Percentiles rank a stretch among this genome's conserved stretches.
Conservation (phyloP, 2,888 invertebrate genomes). For the Copidosoma aretas region DNA sequence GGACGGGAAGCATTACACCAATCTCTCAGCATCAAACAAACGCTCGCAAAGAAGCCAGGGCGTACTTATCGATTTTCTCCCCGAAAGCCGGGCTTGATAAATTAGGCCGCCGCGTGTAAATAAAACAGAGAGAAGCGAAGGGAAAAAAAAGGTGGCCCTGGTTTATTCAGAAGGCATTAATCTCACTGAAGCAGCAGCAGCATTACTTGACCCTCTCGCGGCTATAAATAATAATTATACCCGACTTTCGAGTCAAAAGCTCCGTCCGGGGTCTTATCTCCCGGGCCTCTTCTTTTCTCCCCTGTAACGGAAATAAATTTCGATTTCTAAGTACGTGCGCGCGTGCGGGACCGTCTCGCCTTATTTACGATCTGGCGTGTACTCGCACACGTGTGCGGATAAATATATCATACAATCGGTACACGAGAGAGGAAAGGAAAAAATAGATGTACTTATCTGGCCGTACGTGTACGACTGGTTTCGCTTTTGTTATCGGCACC, state of each 20-base stretch:
- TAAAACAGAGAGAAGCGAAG: too few relatives aligned
- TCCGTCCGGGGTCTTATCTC: not conserved
- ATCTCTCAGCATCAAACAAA: too few relatives aligned
- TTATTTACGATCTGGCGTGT: not conserved
- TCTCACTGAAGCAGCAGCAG: constrained; percentile 26
- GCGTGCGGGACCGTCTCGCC: not conserved
- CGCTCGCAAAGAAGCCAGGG: too few relatives aligned
- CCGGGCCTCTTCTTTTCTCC: not conserved
- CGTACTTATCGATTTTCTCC: too few relatives aligned
- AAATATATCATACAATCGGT: not conserved
- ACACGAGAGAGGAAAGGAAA: not conserved
- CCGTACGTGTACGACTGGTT: not conserved
- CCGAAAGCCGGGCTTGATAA: too few relatives aligned
- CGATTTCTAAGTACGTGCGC: constrained; percentile 11
- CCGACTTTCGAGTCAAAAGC: constrained; percentile 18
- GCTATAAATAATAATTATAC: constrained; percentile 37
- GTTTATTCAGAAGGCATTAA: constrained; percentile 21
- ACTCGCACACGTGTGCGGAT: too few relatives aligned
- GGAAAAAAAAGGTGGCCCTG: not conserved
- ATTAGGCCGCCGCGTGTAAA: too few relatives aligned
- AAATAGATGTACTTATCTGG: not conserved
- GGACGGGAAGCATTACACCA: too few relatives aligned
- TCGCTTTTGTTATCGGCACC: not conserved
- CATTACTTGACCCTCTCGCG: constrained; percentile 6
- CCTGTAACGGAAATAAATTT: constrained; percentile 25